phyloP scores from a whole-genome alignment of 2,113 vertebrate species.

The Rhinolophus ferrumequinum region DNA sequence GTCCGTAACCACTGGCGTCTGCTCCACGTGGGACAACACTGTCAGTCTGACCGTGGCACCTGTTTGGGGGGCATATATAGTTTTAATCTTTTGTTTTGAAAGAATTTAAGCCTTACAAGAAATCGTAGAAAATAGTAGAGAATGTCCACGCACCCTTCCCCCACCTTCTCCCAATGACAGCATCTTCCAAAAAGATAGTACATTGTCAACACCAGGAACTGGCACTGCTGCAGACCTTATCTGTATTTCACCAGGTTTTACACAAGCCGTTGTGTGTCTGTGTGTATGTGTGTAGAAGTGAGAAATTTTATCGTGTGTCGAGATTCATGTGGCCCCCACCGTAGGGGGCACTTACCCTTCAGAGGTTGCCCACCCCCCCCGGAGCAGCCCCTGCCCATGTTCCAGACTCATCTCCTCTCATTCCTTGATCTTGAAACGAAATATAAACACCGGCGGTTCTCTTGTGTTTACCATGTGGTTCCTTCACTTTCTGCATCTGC shows the following conservation, averaged over 20 bases:
- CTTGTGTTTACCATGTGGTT: fast-evolving
- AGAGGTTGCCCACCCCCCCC: background rate
- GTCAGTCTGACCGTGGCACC: background rate
- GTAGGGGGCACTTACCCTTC: background rate
- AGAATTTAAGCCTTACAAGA: background rate
- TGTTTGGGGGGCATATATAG: background rate
- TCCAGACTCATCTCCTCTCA: background rate
- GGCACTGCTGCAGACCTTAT: background rate
- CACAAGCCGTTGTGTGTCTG: background rate
- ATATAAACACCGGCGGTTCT: background rate
- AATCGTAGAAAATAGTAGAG: background rate
- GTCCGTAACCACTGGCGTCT: background rate
- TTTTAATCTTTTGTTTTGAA: background rate
- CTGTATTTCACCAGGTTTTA: background rate
- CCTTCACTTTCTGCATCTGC: background rate
- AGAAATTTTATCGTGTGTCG: background rate
- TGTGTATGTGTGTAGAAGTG: background rate
- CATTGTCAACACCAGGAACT: background rate
- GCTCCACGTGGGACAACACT: background rate
- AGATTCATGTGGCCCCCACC: background rate
- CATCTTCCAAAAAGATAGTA: background rate
- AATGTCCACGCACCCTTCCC: background rate
- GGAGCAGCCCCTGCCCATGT: background rate
- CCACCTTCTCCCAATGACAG: background rate
- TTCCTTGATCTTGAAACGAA: background rate